Evolutionary conservation across 1,140 invertebrate genomes (phyloP), one percentile per base, ranked within the genome.

Genomic region (Atta cephalotes): DNA sequence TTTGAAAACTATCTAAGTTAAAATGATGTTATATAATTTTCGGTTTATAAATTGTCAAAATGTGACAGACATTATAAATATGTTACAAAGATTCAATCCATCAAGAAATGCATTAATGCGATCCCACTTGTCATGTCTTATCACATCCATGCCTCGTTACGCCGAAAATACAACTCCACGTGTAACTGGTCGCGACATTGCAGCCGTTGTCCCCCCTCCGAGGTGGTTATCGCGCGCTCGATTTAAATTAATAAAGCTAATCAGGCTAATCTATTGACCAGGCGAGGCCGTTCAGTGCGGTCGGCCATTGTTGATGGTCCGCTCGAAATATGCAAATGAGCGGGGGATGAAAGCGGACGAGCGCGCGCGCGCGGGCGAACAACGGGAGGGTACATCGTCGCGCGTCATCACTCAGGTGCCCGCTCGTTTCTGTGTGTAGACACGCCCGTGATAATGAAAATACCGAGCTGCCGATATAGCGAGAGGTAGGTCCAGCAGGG

Each of bases 171-270:
- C 60, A 58, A 25, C 45, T 45, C 62, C 51, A 25, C 28, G 45
- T 28, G 53, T 62, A 68, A 45, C 45, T 68, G n/a, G 18, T 63
- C 66, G 58, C 31, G 45, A 49, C 53, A 31, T 6, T 7, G 53
- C 71, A 35, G 31, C 12, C 56, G n/a, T 45, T 56, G 71, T 45
- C 51, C 66, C 81, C 21, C 45, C 79, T 28, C 66, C 81, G 65
- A 77, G 70, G 21, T 53, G 86, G 86, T 85, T 68, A 63, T 58
- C 65, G 74, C 51, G 45, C 72, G 85, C 63, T 85, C 91, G 88
- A 92, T 91, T 93, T 92, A 92, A 93, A 93, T 92, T 90, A 92
- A 91, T 90, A 89, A 92, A 93, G 91, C 91, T 93, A 92, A 94
- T 94, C 88, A 90, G 86, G 72, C 87, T 89, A 92, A 93, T 91